phyloP scores from a whole-genome alignment of 35 echinoderm and acorn worm genomes.

The Amphiura filiformis region DNA sequence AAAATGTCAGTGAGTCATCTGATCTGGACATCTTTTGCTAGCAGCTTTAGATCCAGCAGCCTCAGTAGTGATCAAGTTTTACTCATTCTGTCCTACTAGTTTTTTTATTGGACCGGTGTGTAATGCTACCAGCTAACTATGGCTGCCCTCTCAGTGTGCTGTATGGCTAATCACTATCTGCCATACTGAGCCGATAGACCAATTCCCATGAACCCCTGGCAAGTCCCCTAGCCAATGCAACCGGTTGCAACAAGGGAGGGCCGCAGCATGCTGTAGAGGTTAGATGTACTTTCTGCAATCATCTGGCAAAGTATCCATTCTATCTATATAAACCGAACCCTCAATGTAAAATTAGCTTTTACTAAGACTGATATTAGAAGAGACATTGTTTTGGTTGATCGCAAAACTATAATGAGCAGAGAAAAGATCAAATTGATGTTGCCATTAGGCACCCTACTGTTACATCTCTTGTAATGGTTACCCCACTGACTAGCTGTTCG shows the following conservation, averaged over 20 bases:
- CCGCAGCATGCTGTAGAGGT: background rate
- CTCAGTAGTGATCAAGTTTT: background rate
- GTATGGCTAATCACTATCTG: background rate
- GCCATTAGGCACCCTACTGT: background rate
- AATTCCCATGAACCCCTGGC: slow-evolving; percentile 6
- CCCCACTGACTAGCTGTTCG: no score
- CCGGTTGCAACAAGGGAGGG: background rate
- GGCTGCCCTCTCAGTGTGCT: background rate
- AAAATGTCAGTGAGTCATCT: background rate
- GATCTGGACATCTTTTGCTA: background rate
- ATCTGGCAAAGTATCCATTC: background rate
- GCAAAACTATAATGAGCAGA: background rate
- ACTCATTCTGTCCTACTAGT: background rate
- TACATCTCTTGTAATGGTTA: background rate
- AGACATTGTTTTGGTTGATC: background rate
- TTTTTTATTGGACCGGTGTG: background rate
- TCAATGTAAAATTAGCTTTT: background rate
- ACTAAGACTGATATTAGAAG: background rate
- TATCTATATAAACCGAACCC: background rate
- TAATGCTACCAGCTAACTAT: background rate
- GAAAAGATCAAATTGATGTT: background rate
- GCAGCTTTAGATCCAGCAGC: background rate
- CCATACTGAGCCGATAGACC: background rate
- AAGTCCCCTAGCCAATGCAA: background rate
- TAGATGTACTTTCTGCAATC: background rate